phyloP scores from a whole-genome alignment of 2,113 vertebrate species.

The Hippocampus abdominalis region DNA sequence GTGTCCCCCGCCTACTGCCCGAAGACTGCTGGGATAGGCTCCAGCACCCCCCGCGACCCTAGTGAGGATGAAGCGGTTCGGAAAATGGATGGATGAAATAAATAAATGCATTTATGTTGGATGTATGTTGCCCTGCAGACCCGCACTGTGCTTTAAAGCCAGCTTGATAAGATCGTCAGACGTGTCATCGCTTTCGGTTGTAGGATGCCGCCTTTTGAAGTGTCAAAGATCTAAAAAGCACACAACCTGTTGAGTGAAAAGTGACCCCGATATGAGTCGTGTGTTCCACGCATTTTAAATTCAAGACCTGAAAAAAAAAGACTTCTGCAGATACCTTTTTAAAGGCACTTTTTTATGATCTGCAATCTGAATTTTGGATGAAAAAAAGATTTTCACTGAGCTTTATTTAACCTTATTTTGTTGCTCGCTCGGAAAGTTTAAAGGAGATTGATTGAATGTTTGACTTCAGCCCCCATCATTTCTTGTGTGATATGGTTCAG shows the following conservation, averaged over 20 bases:
- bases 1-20: too few species aligned
- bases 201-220: background rate
- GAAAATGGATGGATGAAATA: too few species aligned
- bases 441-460: background rate
- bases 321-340: background rate
- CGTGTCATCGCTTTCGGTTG: background rate
- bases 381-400: too few species aligned
- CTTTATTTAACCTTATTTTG: too few species aligned
- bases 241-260: background rate
- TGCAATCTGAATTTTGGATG: too few species aligned
- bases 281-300: background rate
- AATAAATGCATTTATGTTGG: too few species aligned
- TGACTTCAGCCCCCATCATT: background rate
- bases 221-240: background rate
- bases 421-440: background rate
- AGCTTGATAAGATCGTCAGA: background rate
- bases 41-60: too few species aligned
- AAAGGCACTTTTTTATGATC: background rate
- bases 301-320: background rate
- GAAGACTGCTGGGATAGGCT: too few species aligned
- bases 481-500: background rate
- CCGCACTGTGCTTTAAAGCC: background rate
- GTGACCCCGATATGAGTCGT: background rate
- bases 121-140: background rate
- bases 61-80: too few species aligned